A percentile compares a stretch with the other conserved stretches of the same genome.
These are phyloP conservation scores for Sinocyclocheilus rhinocerous DNA, from an alignment of 2,113 vertebrate species.

Conservation along the genomic window DNA sequence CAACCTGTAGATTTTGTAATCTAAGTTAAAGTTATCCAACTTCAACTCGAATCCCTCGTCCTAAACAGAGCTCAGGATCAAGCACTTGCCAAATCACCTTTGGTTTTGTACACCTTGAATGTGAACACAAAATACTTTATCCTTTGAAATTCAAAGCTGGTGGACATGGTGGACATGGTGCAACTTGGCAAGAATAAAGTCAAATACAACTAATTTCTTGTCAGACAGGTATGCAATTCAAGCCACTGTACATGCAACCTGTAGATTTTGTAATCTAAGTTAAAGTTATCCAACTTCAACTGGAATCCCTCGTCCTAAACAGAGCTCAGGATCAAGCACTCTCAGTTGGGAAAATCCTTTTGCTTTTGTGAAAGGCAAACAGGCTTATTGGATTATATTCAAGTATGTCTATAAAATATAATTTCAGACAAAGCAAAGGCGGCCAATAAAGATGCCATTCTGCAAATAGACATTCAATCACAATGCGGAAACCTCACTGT, in stretches of 20 bases:
- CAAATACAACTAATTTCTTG: not conserved
- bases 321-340: not conserved
- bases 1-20: not conserved
- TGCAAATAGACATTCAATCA: slow-evolving; percentile 62
- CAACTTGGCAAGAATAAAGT: slow-evolving; percentile 2
- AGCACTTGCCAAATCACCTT: not conserved
- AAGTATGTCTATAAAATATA: slow-evolving; percentile 49
- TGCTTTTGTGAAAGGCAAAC: slow-evolving; percentile 6
- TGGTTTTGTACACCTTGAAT: not conserved
- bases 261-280: not conserved
- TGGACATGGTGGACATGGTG: not conserved
- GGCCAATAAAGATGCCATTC: slow-evolving; percentile 52
- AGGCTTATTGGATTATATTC: slow-evolving; percentile 23
- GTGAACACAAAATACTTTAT: not conserved
- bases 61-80: too few species aligned
- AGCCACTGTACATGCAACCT: not conserved
- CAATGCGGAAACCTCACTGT: slow-evolving; percentile 57
- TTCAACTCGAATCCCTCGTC: too few species aligned
- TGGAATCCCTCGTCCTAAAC: not conserved
- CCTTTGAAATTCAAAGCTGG: not conserved
- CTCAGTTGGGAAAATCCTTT: not conserved
- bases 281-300: slow-evolving; percentile 2
- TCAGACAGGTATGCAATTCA: not conserved
- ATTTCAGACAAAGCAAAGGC: slow-evolving; percentile 53
- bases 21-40: too few species aligned